Evolutionary conservation across 2,113 vertebrate species (phyloP).

Genomic region (Antigone vipio): DNA sequence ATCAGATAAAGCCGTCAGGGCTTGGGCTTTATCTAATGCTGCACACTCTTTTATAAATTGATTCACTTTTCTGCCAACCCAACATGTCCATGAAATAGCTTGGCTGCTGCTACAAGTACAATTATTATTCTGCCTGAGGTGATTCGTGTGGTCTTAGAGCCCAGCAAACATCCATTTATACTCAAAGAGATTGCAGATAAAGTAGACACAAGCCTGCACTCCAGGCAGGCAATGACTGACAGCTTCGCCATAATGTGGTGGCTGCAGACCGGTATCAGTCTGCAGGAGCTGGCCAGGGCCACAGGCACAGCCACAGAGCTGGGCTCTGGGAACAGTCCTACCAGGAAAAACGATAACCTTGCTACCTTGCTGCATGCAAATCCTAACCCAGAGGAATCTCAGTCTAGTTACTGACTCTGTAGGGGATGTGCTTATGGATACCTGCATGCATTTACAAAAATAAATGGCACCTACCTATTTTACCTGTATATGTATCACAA

Average conservation of each 20-base stretch:
- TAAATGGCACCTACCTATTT: rapidly evolving
- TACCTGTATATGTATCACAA: not conserved
- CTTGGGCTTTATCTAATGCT: constrained; percentile 68
- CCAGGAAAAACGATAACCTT: not conserved
- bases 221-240: constrained; percentile 22
- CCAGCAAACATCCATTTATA: constrained; percentile 53
- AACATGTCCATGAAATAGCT: constrained; percentile 70
- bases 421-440: not conserved
- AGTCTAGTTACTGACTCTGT: not conserved
- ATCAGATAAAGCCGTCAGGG: constrained; percentile 70
- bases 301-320: not conserved
- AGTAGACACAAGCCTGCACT: not conserved
- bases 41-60: constrained; percentile 73
- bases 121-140: constrained; percentile 71
- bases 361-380: not conserved
- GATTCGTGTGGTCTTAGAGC: constrained; percentile 62
- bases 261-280: not conserved
- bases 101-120: constrained; percentile 62
- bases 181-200: constrained; percentile 49
- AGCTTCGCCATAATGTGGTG: not conserved
- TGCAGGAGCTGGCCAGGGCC: not conserved
- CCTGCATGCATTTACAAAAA: not conserved
- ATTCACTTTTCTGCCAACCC: constrained; percentile 72
- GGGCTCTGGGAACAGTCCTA: not conserved
- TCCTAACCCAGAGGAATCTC: not conserved